Base-by-base conservation (phyloP, 2,113 vertebrate species). In the Dromiciops gliroides region DNA sequence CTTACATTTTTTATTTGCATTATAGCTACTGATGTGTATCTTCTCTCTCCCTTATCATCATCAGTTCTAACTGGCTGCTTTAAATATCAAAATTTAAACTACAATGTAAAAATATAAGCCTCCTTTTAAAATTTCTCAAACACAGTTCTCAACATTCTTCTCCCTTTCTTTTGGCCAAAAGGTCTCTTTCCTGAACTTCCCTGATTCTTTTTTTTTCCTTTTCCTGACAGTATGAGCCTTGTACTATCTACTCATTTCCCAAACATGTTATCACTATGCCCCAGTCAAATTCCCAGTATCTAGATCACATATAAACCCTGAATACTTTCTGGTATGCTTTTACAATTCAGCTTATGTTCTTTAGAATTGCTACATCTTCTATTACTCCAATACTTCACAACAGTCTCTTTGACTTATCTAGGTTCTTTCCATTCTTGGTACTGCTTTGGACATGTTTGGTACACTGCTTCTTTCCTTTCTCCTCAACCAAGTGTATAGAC, bases 21-120 rank as follows among this genome's bases (percentile, higher is more conserved):
- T 56, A 67, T 8, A 67, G 56, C 28, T 67, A 28, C 28, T 37
- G 11, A 12, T 37, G 28, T 14, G 8, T 37, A 67, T 67, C 28
- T 37, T 67, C 31, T 67, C 28, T 37, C 28, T 37, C 28, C 31
- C 50, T 95, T 91, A 92, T 94, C 92, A 94, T 94, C 52, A 89
- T 92, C 53, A 90, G 92, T 89, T 50, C 89, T 95, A 93, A 50
- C 11, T 83, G 11, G 67, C 92, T 56, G 92, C 51, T 90, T 96
- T 94, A 88, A 96, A 53, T 94, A 94, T 56, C 48, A 96, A 96
- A 96, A 91, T 88, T 92, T 92, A 95, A 95, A 95, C 28, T 50
- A 26, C 48, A 90, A 28, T 49, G 0, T 49, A 89, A 96, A 95
- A 95, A 8, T 12, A 51, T 94, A 95, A 95, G 94, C 0, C 23